Evolutionary conservation across 2,113 vertebrate species (phyloP), one percentile per base, ranked within the genome.

Genomic region (Actinemys pallida): DNA sequence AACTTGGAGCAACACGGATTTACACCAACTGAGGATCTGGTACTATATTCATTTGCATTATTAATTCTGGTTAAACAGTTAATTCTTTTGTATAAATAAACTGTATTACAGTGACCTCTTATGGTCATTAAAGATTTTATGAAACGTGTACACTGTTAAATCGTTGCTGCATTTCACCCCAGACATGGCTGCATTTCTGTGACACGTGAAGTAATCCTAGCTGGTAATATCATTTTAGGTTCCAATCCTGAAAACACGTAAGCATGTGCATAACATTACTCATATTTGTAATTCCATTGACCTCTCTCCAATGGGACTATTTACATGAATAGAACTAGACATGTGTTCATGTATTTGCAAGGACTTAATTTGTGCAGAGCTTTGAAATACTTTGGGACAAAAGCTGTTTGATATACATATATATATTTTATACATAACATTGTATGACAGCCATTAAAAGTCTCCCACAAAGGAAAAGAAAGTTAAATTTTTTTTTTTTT

Each of bases 131-230:
- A 47, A 47, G 29, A 12, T 24, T 65, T 39, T 86, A 65, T 11
- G 54, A 12, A 53, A n/a, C 3, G 11, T 47, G 47, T 53, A 29
- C 52, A 2, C 14, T 20, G 83, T 29, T 1, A 1, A 39, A 78
- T 78, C 0, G 2, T 22, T 80, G 2, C 14, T 35, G 14, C 49
- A 5, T 47, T 49, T 8, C 4, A 0, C 31, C 29, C 27, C 20
- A 7, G 72, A 39, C 0, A 0, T 54, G 0, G 1, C 8, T 47
- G 8, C 47, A 5, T 1, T 75, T 20, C 20, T 8, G 27, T 0
- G 75, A 53, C 22, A 47, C 2, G 1, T 31, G 19, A 3, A 42
- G 14, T 29, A 49, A 10, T 8, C 49, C 10, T 24, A 69, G 50
- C 8, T 4, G 16, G 29, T 25, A 8, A 27, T 11, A 3, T 50